Conservation (phyloP, 1,140 invertebrate genomes). For the Notospermus geniculatus region DNA sequence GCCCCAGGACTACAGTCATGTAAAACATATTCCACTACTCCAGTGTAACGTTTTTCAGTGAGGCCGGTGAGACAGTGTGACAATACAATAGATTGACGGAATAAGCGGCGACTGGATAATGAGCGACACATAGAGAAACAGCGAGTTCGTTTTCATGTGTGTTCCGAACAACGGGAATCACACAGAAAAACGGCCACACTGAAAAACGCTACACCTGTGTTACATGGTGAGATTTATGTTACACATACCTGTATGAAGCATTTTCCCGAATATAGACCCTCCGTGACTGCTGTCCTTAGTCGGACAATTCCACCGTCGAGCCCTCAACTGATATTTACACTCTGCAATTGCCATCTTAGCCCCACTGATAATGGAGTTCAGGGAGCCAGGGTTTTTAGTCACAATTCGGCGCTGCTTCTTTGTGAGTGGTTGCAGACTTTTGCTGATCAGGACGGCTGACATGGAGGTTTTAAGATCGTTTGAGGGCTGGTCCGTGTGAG, state of each 20-base stretch:
- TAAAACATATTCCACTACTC: too few species aligned
- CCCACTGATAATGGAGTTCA: slow-evolving; percentile 45
- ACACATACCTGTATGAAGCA: slow-evolving; percentile 45
- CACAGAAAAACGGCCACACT: too few species aligned
- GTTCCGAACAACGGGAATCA: too few species aligned
- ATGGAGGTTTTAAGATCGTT: slow-evolving; percentile 38
- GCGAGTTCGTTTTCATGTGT: too few species aligned
- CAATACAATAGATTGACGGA: too few species aligned
- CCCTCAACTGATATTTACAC: slow-evolving; percentile 52
- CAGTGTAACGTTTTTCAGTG: too few species aligned
- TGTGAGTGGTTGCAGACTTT: slow-evolving; percentile 44
- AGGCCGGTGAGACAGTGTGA: too few species aligned
- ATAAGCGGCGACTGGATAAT: too few species aligned
- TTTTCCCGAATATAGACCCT: slow-evolving; percentile 50
- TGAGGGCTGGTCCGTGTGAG: slow-evolving; percentile 38
- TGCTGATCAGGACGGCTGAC: slow-evolving; percentile 41
- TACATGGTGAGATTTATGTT: too few species aligned
- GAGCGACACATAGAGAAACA: too few species aligned
- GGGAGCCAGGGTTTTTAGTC: slow-evolving; percentile 50
- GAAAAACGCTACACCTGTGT: too few species aligned
- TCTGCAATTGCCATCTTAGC: slow-evolving; percentile 52
- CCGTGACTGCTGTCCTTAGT: slow-evolving; percentile 39
- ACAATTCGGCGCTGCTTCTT: slow-evolving; percentile 47
- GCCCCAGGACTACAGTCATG: too few species aligned
- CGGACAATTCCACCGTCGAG: slow-evolving; percentile 55